phyloP scores from a whole-genome alignment of 2,797 vertebrate species.

The Varecia variegata region DNA sequence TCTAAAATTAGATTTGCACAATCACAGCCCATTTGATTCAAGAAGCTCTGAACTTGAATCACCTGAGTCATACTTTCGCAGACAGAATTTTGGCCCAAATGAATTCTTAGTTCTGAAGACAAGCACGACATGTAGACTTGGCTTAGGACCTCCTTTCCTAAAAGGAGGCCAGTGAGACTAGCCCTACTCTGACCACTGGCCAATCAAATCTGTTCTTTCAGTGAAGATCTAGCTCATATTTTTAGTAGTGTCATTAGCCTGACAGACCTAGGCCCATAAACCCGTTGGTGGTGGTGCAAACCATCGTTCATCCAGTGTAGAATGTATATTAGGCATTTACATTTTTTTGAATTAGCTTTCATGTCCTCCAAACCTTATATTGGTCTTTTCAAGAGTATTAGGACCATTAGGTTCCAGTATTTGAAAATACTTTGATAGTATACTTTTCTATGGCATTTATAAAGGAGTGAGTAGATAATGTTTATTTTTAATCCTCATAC shows the following conservation, averaged over 20 bases:
- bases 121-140: not conserved
- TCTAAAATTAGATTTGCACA: slow-evolving; percentile 72
- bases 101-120: slow-evolving; percentile 35
- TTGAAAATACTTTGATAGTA: not conserved
- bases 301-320: not conserved
- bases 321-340: not conserved
- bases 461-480: not conserved
- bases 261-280: not conserved
- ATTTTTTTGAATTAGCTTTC: not conserved
- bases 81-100: slow-evolving; percentile 48
- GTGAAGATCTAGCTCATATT: not conserved
- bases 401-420: not conserved
- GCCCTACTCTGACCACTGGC: not conserved
- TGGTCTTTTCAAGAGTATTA: not conserved
- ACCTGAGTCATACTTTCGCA: slow-evolving; percentile 35
- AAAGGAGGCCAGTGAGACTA: not conserved
- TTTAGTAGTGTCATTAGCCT: not conserved
- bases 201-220: not conserved
- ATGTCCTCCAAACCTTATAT: not conserved
- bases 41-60: slow-evolving; percentile 58
- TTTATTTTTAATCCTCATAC: not conserved
- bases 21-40: slow-evolving; percentile 47
- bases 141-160: not conserved
- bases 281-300: fast-evolving
- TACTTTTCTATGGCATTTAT: not conserved